Percentiles rank a stretch among this genome's conserved stretches.
phyloP scores from a whole-genome alignment of 1,140 invertebrate genomes.

The Drosophila melanica region DNA sequence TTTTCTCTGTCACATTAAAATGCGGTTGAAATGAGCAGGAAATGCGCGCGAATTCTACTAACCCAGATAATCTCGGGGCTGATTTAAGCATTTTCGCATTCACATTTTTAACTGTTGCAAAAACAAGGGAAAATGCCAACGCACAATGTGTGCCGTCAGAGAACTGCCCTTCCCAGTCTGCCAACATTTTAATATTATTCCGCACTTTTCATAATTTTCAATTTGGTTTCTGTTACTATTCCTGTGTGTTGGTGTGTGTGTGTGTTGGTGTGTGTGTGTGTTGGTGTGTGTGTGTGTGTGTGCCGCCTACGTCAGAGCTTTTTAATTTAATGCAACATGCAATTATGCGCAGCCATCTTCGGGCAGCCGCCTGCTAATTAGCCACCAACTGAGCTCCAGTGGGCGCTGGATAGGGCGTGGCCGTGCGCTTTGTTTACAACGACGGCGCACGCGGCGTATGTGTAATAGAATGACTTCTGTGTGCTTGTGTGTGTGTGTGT shows the following conservation, averaged over 20 bases:
- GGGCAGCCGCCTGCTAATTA: slow-evolving; percentile 52
- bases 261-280: slow-evolving; percentile 5
- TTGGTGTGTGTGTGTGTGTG: slow-evolving; percentile 4
- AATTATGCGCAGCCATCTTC: slow-evolving; percentile 55
- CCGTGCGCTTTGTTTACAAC: slow-evolving; percentile 12
- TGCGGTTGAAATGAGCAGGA: slow-evolving; percentile 67
- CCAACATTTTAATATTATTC: slow-evolving; percentile 27
- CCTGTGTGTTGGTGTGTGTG: neutral
- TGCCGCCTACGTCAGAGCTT: slow-evolving; percentile 18
- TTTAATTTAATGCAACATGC: slow-evolving; percentile 55
- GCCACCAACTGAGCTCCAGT: slow-evolving; percentile 19
- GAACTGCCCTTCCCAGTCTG: too few relatives aligned
- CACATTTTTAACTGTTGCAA: slow-evolving; percentile 38
- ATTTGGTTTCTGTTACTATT: slow-evolving; percentile 37
- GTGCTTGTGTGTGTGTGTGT: neutral
- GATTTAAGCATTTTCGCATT: slow-evolving; percentile 59
- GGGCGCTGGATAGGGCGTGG: slow-evolving; percentile 15
- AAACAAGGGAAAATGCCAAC: slow-evolving; percentile 4
- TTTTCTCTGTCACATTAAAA: slow-evolving; percentile 68
- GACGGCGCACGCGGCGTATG: slow-evolving; percentile 36
- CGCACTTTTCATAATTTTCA: slow-evolving; percentile 55
- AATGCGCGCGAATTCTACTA: slow-evolving; percentile 67
- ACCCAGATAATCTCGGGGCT: slow-evolving; percentile 63
- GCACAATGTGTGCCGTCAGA: slow-evolving; percentile 18
- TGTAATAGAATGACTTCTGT: slow-evolving; percentile 27